Evolutionary conservation across 2,888 invertebrate genomes (phyloP).

Genomic region (Cheilosia vulpina): DNA sequence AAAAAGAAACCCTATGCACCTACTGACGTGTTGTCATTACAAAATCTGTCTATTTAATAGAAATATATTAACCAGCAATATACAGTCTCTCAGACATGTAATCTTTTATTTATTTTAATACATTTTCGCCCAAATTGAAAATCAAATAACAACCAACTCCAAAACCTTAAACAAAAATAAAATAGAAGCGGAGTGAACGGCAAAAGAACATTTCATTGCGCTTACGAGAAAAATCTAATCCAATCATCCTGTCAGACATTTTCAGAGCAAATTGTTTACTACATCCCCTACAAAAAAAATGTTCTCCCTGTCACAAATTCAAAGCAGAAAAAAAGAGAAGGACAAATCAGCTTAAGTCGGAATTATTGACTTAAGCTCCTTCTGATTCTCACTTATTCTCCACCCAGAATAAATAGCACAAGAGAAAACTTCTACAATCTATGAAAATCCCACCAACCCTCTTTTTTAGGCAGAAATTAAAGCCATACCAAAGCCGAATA

Average conservation of each 20-base stretch:
- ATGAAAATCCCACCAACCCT: neutral
- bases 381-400: slow-evolving; percentile 16
- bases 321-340: slow-evolving; percentile 1
- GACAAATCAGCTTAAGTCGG: slow-evolving; percentile 36
- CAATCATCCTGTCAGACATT: slow-evolving; percentile 32
- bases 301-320: neutral
- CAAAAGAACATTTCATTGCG: slow-evolving; percentile 3
- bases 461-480: neutral
- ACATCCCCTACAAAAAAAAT: slow-evolving; percentile 12
- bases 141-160: neutral
- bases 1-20: no score
- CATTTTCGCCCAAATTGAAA: neutral
- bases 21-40: no score
- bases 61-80: no score
- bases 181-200: neutral
- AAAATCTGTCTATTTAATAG: no score
- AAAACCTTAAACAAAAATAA: neutral
- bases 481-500: slow-evolving; percentile 14
- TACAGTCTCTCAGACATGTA: no score
- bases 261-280: slow-evolving; percentile 12
- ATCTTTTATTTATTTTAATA: neutral
- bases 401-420: slow-evolving; percentile 6
- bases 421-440: slow-evolving; percentile 5
- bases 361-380: slow-evolving; percentile 47
- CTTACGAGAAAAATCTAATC: slow-evolving; percentile 14